Base-by-base conservation (phyloP, 1,140 invertebrate genomes). In the Drosophila obscura region DNA sequence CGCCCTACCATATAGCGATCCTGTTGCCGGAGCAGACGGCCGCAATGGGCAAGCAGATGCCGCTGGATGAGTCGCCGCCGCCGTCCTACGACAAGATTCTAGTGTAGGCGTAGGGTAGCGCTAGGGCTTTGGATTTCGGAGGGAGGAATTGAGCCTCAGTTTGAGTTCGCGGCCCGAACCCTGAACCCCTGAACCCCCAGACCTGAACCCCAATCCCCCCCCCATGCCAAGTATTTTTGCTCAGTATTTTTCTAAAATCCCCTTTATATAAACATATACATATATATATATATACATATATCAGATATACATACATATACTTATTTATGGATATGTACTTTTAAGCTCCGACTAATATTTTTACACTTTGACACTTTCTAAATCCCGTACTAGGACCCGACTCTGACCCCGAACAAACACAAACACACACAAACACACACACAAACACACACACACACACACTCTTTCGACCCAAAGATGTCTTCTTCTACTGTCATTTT, bases 1-100 rank as follows among this genome's bases (percentile, higher is more conserved):
- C 94, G 13, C 94, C 94, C 35, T 94, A 94, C 90, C 93, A 94
- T 79, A 94, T 94, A 91, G 94, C 94, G 48, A 94, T 94, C 44
- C 77, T 94, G 19, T 92, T 94, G 76, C 94, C 94, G 41, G 93
- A 93, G n/a, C 83, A 88, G 44, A 83, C 84, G 41, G 64, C 78
- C 44, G 57, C 58, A 15, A 22, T 88, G 76, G 80, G 77, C 13
- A 90, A 92, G 16, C 76, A 92, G 41, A 90, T 92, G 31, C 76
- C 71, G 26, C n/a, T 87, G 66, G 91, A 92, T 67, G 94, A 94
- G 76, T 92, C 93, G 24, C 94, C 94, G 44, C 94, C 94, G 43
- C 94, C 94, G 49, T 94, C 94, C 67, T 94, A 94, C 66, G 93
- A 94, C 68, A 94, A 94, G 74, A 93, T 94, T 62, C 91, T 94